These are phyloP conservation scores for Cuculus canorus DNA, from an alignment of 2,797 vertebrate species.

Conservation along the genomic window DNA sequence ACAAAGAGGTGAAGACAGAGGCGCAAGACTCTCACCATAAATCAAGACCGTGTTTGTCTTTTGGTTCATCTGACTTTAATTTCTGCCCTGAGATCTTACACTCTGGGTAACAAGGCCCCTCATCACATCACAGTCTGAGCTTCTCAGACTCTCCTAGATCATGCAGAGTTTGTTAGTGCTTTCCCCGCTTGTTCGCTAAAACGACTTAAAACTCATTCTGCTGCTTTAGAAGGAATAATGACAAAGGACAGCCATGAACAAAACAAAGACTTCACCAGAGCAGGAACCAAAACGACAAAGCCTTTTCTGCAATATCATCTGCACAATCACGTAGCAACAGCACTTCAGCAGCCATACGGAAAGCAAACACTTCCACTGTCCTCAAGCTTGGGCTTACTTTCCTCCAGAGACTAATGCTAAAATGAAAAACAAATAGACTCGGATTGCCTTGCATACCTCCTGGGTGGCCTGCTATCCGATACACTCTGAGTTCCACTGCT, in stretches of 20 bases:
- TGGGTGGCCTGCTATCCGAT: conserved; percentile 7
- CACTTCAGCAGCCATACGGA: not conserved
- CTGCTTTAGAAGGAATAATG: not conserved
- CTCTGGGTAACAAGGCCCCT: not conserved
- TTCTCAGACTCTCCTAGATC: not conserved
- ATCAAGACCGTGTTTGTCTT: not conserved
- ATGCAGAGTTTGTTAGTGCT: not conserved
- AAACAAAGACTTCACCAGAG: not conserved
- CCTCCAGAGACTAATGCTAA: conserved; percentile 47
- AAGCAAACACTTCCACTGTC: conserved; percentile 20
- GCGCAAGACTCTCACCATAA: not conserved
- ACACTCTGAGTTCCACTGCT: not conserved
- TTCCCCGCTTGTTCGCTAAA: not conserved
- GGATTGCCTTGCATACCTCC: not conserved
- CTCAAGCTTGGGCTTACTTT: not conserved
- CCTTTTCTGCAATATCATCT: not conserved
- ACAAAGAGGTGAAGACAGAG: not conserved
- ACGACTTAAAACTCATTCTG: not conserved
- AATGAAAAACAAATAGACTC: conserved; percentile 32
- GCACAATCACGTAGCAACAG: not conserved
- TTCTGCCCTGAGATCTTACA: not conserved
- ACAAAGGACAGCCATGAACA: not conserved
- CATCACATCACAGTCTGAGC: not conserved
- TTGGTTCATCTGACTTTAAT: not conserved
- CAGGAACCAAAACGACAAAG: not conserved